Base-by-base conservation (phyloP, 2,888 invertebrate genomes). In the Xiphydria camelus region DNA sequence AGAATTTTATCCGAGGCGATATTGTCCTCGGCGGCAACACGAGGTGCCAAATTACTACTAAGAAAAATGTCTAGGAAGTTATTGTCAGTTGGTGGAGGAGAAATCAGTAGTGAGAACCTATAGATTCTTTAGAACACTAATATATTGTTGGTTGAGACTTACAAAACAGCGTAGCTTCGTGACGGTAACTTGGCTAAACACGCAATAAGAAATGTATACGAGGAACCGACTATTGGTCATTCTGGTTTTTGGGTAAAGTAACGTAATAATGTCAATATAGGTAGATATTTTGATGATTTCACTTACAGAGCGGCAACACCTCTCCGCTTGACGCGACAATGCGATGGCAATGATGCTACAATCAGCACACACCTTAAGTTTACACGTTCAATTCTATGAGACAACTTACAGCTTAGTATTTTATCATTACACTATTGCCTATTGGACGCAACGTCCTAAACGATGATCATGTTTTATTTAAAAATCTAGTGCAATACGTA, bases 281-380 rank as follows among this genome's bases (percentile, higher is more conserved):
- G 25, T 45, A 45, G 39, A 45, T 39, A 70, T 69, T 70, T 70
- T 64, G 64, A 70, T 73, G 59, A 60, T 64, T 68, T 56, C 62
- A 75, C 75, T 75, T 75, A 75, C 75, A 75, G 74, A 74, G 71
- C 70, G 70, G 75, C 64, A 73, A 73, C 67, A 68, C 70, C 70
- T 74, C 68, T 69, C 68, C 70, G 72, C 73, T 71, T 71, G 73
- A 70, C 70, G 66, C 68, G 69, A 68, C 65, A 68, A 68, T 72
- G 73, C 67, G 72, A 70, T 70, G 73, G 57, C 68, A 74, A 73
- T 64, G 70, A 73, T 68, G 75, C 74, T 73, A 73, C 64, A 72
- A 73, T 69, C 75, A 73, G 73, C 75, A 73, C 64, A 70, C 70
- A 74, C 67, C 68, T 68, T 67, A 64, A 67, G 58, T 66, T 70